These are phyloP conservation scores for Andrena fulva DNA, from an alignment of 2,888 invertebrate genomes.

Conservation along the genomic window DNA sequence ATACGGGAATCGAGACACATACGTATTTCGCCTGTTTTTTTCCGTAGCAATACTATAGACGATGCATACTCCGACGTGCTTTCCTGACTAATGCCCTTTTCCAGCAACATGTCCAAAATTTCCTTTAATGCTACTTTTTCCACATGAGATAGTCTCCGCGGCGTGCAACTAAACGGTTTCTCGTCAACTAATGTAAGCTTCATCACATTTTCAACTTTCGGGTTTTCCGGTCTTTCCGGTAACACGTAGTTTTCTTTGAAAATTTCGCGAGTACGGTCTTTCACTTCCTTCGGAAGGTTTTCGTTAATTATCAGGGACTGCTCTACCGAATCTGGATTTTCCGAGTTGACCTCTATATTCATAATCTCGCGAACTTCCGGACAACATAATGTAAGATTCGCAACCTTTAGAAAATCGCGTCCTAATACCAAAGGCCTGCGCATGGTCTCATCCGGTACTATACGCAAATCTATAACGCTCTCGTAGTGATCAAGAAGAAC, in stretches of 20 bases:
- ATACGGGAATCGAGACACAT: background rate
- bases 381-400: no score
- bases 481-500: background rate
- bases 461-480: background rate
- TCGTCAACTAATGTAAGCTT: background rate
- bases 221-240: background rate
- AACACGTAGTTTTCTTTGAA: background rate
- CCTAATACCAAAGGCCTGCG: background rate
- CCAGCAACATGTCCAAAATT: slow-evolving; percentile 2
- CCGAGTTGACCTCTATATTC: background rate
- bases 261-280: background rate
- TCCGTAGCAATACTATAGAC: background rate
- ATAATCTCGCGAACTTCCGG: background rate
- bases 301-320: background rate
- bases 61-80: background rate
- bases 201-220: background rate
- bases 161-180: background rate
- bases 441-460: slow-evolving; percentile 4
- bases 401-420: background rate
- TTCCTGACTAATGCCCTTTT: background rate
- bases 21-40: background rate
- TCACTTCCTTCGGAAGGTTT: background rate
- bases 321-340: background rate
- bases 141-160: slow-evolving; percentile 1
- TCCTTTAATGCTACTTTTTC: slow-evolving; percentile 4